Base-by-base conservation (phyloP, 2,888 invertebrate species). In the Hyppa rectilinea region DNA sequence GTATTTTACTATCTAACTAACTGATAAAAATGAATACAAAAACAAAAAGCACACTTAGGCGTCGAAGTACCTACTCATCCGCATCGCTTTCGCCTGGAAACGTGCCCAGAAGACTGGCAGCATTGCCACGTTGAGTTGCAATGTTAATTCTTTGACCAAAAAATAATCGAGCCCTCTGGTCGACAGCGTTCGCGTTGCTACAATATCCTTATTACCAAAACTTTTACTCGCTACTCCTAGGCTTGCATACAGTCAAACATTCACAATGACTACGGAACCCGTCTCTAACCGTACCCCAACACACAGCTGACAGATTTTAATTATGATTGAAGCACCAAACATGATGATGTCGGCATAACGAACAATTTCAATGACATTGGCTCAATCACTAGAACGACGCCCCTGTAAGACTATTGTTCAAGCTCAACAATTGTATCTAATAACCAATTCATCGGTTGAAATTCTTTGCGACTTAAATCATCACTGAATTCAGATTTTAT, bases 321-420 rank as follows among this genome's bases (percentile, higher is more conserved):
- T 72, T 79, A 59, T 80, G 81, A 80, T 80, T 72, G 77, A 79
- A 65, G 53, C 49, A 10, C 40, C 50, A 50, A 10, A 52, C 34
- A 38, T 34, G 45, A 17, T 47, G 36, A 64, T 52, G 55, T 34
- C 40, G 66, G 60, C 29, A 64, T 56, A 49, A 40, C 49, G 43
- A 50, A 56, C 66, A 45, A 52, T 71, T 68, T 71, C 72, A 82
- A 80, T 72, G 59, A 67, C 61, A 82, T 68, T 80, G 55, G 47
- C 45, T 61, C 78, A 78, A 80, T 82, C 69, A 72, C 26, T 36
- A 72, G 65, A 69, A 43, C 76, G 52, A 58, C 71, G 80, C 71
- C 61, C 65, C 75, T 53, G 17, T 36, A 4, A 23, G 31, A 47
- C 26, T 34, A 79, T 71, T 78, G 67, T 79, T 67, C 62, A 67